These are phyloP conservation scores for Deilephila porcellus DNA, from an alignment of 2,888 invertebrate species.

Conservation along the genomic window DNA sequence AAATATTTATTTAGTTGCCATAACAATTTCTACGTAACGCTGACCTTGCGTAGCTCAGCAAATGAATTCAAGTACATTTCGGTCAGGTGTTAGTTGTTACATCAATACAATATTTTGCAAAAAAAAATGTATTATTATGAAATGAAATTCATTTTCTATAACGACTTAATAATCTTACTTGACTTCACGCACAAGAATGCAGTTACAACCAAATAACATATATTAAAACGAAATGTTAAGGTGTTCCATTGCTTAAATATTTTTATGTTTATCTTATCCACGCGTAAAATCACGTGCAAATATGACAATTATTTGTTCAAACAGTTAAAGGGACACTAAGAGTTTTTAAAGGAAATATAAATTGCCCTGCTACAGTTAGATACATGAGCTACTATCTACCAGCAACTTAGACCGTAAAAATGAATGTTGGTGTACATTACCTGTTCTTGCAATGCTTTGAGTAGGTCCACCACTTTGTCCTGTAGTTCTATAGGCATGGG, in stretches of 20 bases:
- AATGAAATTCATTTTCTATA: background rate
- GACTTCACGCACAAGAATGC: too few relatives aligned
- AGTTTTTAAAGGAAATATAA: too few relatives aligned
- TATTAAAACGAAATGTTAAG: too few relatives aligned
- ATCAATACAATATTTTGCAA: background rate
- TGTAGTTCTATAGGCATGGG: constrained; percentile 95
- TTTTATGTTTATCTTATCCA: too few relatives aligned
- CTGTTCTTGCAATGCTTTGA: constrained; percentile 92
- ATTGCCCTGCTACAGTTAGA: too few relatives aligned
- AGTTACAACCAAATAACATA: too few relatives aligned
- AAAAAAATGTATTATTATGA: background rate
- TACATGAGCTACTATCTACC: background rate
- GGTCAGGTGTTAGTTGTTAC: background rate
- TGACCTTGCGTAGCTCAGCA: background rate
- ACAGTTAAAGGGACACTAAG: too few relatives aligned
- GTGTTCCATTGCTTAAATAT: too few relatives aligned
- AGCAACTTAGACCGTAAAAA: background rate
- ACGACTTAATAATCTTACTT: too few relatives aligned
- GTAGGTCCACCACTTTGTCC: constrained; percentile 90
- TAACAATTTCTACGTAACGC: background rate
- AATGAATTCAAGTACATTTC: constrained; percentile 4
- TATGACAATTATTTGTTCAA: too few relatives aligned
- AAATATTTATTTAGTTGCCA: background rate
- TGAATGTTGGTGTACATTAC: constrained; percentile 63
- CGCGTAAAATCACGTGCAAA: too few relatives aligned